Conservation (phyloP, 2,797 vertebrate genomes). For the Spinibarbus caldwelli region DNA sequence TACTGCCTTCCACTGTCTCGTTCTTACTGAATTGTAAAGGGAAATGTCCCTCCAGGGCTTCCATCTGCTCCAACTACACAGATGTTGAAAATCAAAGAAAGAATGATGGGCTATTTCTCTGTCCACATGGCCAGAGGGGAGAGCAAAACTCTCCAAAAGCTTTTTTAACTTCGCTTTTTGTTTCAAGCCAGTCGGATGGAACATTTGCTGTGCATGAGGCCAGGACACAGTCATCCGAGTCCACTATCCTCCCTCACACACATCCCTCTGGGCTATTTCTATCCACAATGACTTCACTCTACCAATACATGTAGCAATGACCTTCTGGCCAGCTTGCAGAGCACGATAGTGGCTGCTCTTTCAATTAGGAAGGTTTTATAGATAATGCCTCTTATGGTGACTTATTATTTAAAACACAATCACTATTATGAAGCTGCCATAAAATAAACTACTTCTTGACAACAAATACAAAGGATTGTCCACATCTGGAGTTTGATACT, state of each 20-base stretch:
- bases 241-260: constrained; percentile 17
- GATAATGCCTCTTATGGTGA: neutral
- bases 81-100: constrained; percentile 42
- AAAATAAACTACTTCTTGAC: neutral
- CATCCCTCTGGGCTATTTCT: constrained; percentile 46
- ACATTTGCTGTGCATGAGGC: constrained; percentile 29
- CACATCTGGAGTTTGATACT: neutral
- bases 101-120: constrained; percentile 22
- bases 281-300: constrained; percentile 39
- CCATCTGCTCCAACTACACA: constrained; percentile 41
- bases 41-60: constrained; percentile 55
- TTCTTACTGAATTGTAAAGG: neutral
- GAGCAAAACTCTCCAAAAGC: constrained; percentile 34
- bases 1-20: constrained; percentile 25
- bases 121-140: constrained; percentile 50
- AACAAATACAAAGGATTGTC: neutral
- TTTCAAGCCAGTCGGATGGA: constrained; percentile 42
- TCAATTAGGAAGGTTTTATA: constrained; percentile 47
- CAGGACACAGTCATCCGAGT: constrained; percentile 41
- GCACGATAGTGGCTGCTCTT: constrained; percentile 33
- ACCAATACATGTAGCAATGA: constrained; percentile 36
- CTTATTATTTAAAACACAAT: neutral
- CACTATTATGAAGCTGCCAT: neutral
- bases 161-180: constrained; percentile 35
- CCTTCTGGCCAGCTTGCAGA: constrained; percentile 41